Conservation (phyloP, 2,797 vertebrate species). For the Scolopax rusticola region DNA sequence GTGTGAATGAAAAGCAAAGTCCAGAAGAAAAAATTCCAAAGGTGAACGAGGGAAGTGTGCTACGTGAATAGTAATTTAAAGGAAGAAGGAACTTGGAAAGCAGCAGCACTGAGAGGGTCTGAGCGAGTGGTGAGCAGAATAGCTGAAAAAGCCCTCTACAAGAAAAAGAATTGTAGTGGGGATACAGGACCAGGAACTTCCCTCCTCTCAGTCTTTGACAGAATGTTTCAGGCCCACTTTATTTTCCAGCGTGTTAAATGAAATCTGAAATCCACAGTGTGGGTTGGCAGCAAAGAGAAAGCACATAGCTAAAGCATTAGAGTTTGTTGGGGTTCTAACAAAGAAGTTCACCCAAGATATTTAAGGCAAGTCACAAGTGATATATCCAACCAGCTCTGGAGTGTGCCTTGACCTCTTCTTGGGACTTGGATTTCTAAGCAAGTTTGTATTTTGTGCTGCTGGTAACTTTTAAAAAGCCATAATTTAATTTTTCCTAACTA, state of each 20-base stretch:
- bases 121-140: background rate
- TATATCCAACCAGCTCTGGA: background rate
- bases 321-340: background rate
- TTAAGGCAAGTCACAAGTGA: background rate
- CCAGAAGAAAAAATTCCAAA: background rate
- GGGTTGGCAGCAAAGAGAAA: background rate
- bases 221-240: background rate
- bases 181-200: background rate
- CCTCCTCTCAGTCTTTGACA: background rate
- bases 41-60: background rate
- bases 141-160: background rate
- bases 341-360: background rate
- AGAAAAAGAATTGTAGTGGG: background rate
- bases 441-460: background rate
- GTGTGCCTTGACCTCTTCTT: background rate
- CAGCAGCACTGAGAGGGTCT: background rate
- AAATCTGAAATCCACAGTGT: background rate
- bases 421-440: background rate
- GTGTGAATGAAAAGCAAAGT: background rate
- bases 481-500: background rate
- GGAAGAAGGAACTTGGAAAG: background rate
- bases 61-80: background rate
- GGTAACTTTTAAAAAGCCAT: background rate
- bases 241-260: background rate
- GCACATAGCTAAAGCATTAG: background rate